Base-by-base conservation (phyloP, 2,888 invertebrate species). In the Brassicogethes aeneus region DNA sequence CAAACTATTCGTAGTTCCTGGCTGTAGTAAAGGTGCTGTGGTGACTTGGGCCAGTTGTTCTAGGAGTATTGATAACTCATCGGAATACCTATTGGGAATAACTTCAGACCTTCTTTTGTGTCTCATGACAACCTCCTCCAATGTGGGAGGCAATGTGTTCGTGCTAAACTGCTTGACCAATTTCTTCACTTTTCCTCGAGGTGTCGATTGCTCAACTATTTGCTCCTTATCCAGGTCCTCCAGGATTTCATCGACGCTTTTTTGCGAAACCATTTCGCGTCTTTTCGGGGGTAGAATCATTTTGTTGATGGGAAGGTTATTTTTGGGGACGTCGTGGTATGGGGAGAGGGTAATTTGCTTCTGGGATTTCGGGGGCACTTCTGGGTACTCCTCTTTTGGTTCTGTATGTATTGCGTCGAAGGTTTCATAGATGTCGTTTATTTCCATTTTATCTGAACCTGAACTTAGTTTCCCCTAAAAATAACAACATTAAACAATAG, bases 11-110 rank as follows among this genome's bases (percentile, higher is more conserved):
- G 67, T 68, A 3, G 56, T 64, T 2, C 67, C 66, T 2, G 65
- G 64, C 2, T 55, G 55, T 44, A 68, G 51, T 30, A 70, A 56
- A 0, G 70, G 69, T 0, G 68, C 68, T 34, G 54, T 59, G 2
- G 69, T 68, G 16, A 70, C 66, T 50, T 69, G 65, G 7, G 62
- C 55, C 34, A 70, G 52, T 45, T 69, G 64, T 15, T 62, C 60
- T 34, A 70, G 47, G 7, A 70, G 45, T 35, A 48, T 45, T 42
- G 59, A 60, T 36, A 70, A 52, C 39, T 69, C 68, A 37, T 66
- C 61, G 1, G 64, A 62, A 46, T 62, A 50, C 32, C 60, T 51
- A n/a, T 48, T 45, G n/a, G 38, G 39, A 3, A 37, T 32, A 33
- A 16, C 29, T n/a, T 39, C 16, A 17, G 13, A 8, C 7, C 16